Base-by-base conservation (phyloP, 2,113 vertebrate species). In the Sorex araneus region DNA sequence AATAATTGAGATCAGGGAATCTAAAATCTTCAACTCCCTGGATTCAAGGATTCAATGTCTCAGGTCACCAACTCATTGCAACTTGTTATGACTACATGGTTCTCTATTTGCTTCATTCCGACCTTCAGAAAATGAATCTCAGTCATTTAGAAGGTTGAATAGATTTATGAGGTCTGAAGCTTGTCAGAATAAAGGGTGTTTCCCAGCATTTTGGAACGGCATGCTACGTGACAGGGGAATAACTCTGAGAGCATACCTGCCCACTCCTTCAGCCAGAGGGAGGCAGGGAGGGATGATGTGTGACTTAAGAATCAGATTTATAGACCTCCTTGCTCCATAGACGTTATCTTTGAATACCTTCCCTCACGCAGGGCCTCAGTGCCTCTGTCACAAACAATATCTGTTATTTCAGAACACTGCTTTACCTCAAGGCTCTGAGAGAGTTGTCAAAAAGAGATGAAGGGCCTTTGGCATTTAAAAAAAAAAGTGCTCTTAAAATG, bases 361-460 rank as follows among this genome's bases (percentile, higher is more conserved):
- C 71, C 89, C 82, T 34, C 81, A 90, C 25, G 87, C 92, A 11
- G 43, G 87, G 75, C 89, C 71, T 13, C 36, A 47, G 13, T 94
- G 93, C 89, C 75, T 97, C 96, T 95, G 95, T 97, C 95, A 95
- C 84, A 94, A 97, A 95, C 91, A 95, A 67, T 95, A 94, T 97
- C 94, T 97, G 76, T 95, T 95, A 94, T 96, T 97, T 97, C 96
- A 96, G 92, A 97, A 94, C 75, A 60, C 87, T 70, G 91, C 93
- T 97, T 96, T 95, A 95, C 97, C 96, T 97, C 97, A 97, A 97
- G 95, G 95, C 94, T 74, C 88, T 95, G 88, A 3, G 90, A 97
- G 95, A 94, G 76, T 97, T 96, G 97, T 97, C 97, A 97, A 97
- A 97, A 57, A 97, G 93, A 97, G 94, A 95, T 95, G 95, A 97